Percentiles rank a stretch among this genome's conserved stretches.
Conservation (phyloP, 2,797 vertebrate genomes). For the Lepidocolaptes lacrymiger region DNA sequence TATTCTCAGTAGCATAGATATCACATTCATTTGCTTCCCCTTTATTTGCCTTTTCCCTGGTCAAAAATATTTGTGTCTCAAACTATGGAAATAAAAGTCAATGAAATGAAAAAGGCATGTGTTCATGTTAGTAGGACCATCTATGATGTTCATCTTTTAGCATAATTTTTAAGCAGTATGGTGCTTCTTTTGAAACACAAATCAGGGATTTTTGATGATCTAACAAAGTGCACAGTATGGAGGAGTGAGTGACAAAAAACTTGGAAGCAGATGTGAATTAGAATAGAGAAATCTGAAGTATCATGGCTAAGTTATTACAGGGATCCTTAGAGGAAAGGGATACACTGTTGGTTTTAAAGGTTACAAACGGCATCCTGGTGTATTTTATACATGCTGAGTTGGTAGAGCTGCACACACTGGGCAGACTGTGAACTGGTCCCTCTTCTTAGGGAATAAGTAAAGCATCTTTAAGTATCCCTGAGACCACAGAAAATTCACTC, state of each 20-base stretch:
- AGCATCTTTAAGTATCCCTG: neutral
- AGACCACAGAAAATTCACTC: neutral
- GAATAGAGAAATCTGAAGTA: constrained; percentile 15
- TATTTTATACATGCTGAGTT: neutral
- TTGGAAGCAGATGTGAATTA: constrained; percentile 33
- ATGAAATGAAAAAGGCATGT: neutral
- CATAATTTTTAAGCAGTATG: constrained; percentile 44
- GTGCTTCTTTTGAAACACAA: constrained; percentile 52
- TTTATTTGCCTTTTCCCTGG: neutral
- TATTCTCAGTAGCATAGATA: neutral
- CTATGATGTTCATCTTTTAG: neutral
- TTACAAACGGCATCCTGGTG: constrained; percentile 1
- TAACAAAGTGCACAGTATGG: constrained; percentile 8
- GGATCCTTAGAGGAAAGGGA: neutral
- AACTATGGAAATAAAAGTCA: neutral
- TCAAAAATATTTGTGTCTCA: neutral
- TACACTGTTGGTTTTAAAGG: constrained; percentile 17
- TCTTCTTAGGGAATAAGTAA: neutral
- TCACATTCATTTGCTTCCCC: neutral
- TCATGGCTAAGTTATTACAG: neutral
- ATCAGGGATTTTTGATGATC: constrained; percentile 18
- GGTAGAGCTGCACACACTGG: neutral
- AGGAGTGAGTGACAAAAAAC: constrained; percentile 33
- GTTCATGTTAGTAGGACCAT: neutral
- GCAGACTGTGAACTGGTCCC: neutral